Base-by-base conservation (phyloP, 1,140 invertebrate species). In the Macrotrachela quadricornifera region DNA sequence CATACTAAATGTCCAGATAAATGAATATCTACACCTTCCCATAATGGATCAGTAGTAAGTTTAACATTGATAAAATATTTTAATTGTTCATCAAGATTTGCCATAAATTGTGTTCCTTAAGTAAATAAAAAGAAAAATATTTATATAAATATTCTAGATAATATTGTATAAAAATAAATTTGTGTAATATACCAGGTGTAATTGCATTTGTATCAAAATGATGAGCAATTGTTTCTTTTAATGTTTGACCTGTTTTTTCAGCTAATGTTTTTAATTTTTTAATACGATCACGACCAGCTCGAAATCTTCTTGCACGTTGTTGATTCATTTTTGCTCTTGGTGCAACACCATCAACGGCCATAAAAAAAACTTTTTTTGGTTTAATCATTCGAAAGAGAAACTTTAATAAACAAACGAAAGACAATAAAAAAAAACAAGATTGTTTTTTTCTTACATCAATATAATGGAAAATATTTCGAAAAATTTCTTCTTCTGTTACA, bases 311-410 rank as follows among this genome's bases (percentile, higher is more conserved):
- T 11, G 82, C 79, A 63, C 85, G 74, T 60, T 90, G 85, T 61
- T 91, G 85, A 66, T 91, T 91, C 79, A 90, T 88, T 68, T 91
- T 91, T 10, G 85, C 85, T 57, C 86, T 70, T 1, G 85, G 85
- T 6, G 85, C 85, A 14, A 90, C 86, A 11, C 90, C 88, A 74
- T 95, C 90, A 56, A 94, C 78, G 48, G 88, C 85, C 80, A 94
- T 81, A 63, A 91, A 92, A 68, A 94, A 94, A 13, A 91, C 71
- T 65, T 87, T 86, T 60, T 79, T 78, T 0, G 88, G 90, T 62
- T 83, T 81, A 52, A 95, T 90, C 68, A 92, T 80, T 55, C 81
- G 77, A 65, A 92, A 94, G 30, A 94, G 67, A 58, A 65, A 64
- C 16, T 13, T 47, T 4, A 18, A 11, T 13, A 13, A 46, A 13